Conservation (phyloP, 2,888 invertebrate genomes). For the Andrena camellia region DNA sequence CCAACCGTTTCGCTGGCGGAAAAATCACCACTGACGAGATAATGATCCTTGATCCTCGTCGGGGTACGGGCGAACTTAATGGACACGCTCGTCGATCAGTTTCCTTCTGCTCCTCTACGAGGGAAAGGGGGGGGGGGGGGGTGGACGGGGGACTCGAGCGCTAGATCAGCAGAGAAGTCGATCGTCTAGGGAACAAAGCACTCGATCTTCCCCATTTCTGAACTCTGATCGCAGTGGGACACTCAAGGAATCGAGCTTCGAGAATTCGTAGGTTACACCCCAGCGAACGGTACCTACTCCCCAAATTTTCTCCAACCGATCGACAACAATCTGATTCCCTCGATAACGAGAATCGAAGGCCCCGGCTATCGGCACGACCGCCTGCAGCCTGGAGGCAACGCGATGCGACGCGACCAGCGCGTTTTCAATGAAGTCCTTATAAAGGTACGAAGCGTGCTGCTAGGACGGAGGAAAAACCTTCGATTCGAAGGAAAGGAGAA, state of each 20-base stretch:
- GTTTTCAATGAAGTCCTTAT: slow-evolving; percentile 80
- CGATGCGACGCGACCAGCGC: slow-evolving; percentile 50
- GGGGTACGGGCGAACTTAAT: neutral
- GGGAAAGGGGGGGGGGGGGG: neutral
- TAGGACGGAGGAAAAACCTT: slow-evolving; percentile 70
- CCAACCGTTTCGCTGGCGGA: slow-evolving; percentile 1
- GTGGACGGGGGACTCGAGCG: too few relatives aligned
- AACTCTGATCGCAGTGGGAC: too few relatives aligned
- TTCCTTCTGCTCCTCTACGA: neutral
- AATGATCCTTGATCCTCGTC: slow-evolving; percentile 16
- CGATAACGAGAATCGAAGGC: too few relatives aligned
- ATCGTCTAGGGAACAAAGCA: too few relatives aligned
- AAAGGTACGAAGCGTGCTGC: slow-evolving; percentile 73
- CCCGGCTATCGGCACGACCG: neutral
- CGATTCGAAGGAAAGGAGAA: slow-evolving; percentile 67
- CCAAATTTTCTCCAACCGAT: too few relatives aligned
- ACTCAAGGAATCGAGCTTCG: too few relatives aligned
- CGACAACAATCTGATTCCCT: too few relatives aligned
- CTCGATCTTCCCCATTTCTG: too few relatives aligned
- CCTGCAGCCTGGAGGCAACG: neutral
- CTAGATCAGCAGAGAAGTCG: too few relatives aligned
- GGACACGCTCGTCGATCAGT: neutral
- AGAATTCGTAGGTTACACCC: too few relatives aligned
- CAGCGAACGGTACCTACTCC: too few relatives aligned
- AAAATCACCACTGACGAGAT: slow-evolving; percentile 16